Base-by-base conservation (phyloP, 2,888 invertebrate genomes). In the Disparrhopalites patrizii region DNA sequence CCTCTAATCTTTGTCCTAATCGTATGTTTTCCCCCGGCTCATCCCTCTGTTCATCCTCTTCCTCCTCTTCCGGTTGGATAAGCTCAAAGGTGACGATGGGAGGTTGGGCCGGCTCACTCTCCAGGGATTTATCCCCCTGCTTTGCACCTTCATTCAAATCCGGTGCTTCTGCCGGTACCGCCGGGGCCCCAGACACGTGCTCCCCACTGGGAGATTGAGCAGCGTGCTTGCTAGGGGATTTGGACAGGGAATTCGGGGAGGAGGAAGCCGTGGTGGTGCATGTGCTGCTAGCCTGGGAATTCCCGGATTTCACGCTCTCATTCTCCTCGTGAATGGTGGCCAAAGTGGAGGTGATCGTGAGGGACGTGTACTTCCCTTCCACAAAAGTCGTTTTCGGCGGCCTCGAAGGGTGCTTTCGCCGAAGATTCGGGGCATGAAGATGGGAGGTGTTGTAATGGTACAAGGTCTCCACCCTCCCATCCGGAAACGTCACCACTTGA, bases 311-410 rank as follows among this genome's bases (percentile, higher is more conserved):
- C 13, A 52, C 54, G 20, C 54, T 54, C 20, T 62, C 62, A 38
- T 51, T 62, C 33, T 62, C 62, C 18, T 62, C 62, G 36, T 62
- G 62, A 25, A 62, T 62, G 2, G 62, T 51, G 18, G 62, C 51
- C 2, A 62, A 30, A 13, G 51, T 51, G 1, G 62, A 62, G 3
- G 52, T 33, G 20, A 62, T 54, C 3, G 52, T 62, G 2, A 62
- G n/a, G 3, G 62, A 62, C 20, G 62, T 52, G 28, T 33, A 62
- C 28, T 62, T 52, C 15, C 62, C 62, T 23, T 27, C 52, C 1
- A 31, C 28, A 23, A 33, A 31, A 33, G 20, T 33, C 2, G 62
- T 8, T 10, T 52, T 38, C 38, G 5, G 18, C 7, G 28, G 18
- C 25, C 36, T 28, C 2, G 62, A 52, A n/a, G n/a, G n/a, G 28